Evolutionary conservation across 1,140 invertebrate genomes (phyloP).

Genomic region (Luehdorfia chinensis): DNA sequence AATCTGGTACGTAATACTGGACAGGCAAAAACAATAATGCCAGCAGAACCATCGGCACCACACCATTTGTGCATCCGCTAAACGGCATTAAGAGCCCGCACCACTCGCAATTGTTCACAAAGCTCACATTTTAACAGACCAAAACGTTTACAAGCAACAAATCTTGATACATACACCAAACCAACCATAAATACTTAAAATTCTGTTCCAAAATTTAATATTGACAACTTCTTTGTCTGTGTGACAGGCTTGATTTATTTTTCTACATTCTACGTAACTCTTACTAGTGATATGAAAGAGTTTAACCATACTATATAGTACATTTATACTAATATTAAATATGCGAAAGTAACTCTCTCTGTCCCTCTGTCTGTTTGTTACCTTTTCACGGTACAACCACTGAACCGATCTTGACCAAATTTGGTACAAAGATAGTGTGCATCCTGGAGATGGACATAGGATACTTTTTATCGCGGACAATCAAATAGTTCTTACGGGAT

Average conservation of each 20-base stretch:
- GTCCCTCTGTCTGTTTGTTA: no score
- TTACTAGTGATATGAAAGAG: no score
- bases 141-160: not conserved
- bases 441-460: no score
- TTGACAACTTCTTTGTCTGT: not conserved
- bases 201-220: not conserved
- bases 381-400: no score
- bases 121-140: constrained; percentile 1
- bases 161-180: not conserved
- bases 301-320: no score
- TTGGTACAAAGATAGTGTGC: no score
- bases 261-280: no score
- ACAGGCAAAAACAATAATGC: constrained; percentile 48
- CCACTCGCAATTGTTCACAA: constrained; percentile 17
- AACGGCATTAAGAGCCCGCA: constrained; percentile 41
- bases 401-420: no score
- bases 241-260: not conserved
- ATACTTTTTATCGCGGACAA: no score
- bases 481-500: no score
- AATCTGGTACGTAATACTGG: constrained; percentile 53
- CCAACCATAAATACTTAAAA: not conserved
- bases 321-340: not conserved
- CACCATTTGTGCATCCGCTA: constrained; percentile 44
- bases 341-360: no score
- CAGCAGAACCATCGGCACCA: constrained; percentile 43